These are phyloP conservation scores for Tanytarsus gracilentus DNA, from an alignment of 2,888 invertebrate genomes.

Conservation along the genomic window DNA sequence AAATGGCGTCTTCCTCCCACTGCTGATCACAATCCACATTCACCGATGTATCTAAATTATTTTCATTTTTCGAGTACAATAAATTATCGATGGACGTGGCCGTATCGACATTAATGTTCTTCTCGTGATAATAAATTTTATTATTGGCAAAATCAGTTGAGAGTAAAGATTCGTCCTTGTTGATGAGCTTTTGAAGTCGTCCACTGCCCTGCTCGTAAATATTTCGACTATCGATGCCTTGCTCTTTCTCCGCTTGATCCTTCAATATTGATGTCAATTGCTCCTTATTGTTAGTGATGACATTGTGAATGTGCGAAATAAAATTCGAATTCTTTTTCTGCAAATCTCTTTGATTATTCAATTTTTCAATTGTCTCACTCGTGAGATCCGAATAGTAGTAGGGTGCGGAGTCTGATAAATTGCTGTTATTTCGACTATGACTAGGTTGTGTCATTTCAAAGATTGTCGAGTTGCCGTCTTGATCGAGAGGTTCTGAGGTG, in stretches of 20 bases:
- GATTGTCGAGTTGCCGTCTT: constrained; percentile 33
- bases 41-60: constrained; percentile 22
- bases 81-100: constrained; percentile 24
- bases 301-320: constrained; percentile 64
- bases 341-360: constrained; percentile 67
- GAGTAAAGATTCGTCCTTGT: constrained; percentile 18
- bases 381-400: constrained; percentile 77
- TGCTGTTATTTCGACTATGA: constrained; percentile 54
- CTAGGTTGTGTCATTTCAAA: constrained; percentile 40
- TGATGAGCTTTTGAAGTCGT: constrained; percentile 13
- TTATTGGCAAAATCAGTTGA: constrained; percentile 17
- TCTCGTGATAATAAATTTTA: constrained; percentile 34
- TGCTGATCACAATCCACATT: constrained; percentile 56
- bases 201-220: constrained; percentile 24
- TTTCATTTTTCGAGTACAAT: constrained; percentile 24
- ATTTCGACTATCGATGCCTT: constrained; percentile 42
- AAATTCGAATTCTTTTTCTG: constrained; percentile 52
- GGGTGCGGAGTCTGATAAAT: constrained; percentile 56
- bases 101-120: constrained; percentile 33
- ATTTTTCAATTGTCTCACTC: constrained; percentile 39
- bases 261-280: constrained; percentile 25
- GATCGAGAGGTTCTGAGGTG: constrained; percentile 28
- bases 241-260: constrained; percentile 31
- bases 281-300: constrained; percentile 46
- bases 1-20: constrained; percentile 75